Percentiles rank a stretch among this genome's conserved stretches.
Evolutionary conservation across 1,140 invertebrate genomes (phyloP).

Genomic region (Caenorhabditis remanei): DNA sequence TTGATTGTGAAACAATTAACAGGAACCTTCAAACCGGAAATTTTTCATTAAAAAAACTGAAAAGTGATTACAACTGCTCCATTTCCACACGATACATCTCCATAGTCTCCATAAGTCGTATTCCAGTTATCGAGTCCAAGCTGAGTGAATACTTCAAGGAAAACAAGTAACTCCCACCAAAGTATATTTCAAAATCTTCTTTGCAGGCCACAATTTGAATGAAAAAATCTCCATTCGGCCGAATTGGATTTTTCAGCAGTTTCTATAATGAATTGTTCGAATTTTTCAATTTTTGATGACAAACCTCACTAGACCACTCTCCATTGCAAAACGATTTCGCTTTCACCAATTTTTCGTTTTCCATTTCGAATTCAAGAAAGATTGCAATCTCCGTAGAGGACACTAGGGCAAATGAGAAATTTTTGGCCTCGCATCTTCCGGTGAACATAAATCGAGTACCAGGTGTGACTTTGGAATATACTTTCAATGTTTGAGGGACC

Average conservation of each 20-base stretch:
- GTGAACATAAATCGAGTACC: slow-evolving; percentile 7
- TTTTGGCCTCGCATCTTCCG: slow-evolving; percentile 1
- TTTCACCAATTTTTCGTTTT: neutral
- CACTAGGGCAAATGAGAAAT: slow-evolving; percentile 3
- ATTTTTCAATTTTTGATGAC: neutral
- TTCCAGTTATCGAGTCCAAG: neutral
- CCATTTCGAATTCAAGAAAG: neutral
- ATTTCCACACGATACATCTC: slow-evolving; percentile 29
- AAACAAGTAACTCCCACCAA: neutral
- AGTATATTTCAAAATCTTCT: neutral
- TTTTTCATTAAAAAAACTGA: neutral
- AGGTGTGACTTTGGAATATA: neutral
- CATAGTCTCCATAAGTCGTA: slow-evolving; percentile 4
- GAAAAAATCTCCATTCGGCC: neutral
- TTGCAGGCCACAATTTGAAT: neutral
- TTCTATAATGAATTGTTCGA: neutral
- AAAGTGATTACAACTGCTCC: neutral
- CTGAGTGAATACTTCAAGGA: neutral
- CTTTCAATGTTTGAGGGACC: slow-evolving; percentile 25
- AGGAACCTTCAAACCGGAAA: neutral
- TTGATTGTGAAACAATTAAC: too few relatives aligned
- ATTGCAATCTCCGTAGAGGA: neutral
- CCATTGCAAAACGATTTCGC: slow-evolving; percentile 12
- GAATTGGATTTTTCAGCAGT: neutral
- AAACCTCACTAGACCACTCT: slow-evolving; percentile 17